Base-by-base conservation (phyloP, 2,797 vertebrate genomes). In the Pyrocephalus nanus region DNA sequence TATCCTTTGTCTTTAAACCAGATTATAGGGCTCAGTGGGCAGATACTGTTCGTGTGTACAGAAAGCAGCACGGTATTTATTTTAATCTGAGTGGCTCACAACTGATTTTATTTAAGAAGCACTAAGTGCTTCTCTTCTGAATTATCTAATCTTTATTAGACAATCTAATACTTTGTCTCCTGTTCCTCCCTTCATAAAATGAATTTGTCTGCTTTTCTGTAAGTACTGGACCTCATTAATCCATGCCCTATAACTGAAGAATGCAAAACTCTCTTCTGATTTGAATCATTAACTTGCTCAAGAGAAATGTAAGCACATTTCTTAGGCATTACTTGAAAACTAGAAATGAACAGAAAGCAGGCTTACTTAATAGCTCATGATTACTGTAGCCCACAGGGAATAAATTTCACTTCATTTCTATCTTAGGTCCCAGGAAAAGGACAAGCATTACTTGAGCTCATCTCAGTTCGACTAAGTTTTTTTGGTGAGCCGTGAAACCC, bases 61-160 rank as follows among this genome's bases (percentile, higher is more conserved):
- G 57, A 88, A 90, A 90, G 81, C 29, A 71, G 48, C 16, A 81
- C 0, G 1, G 67, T 64, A 87, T 89, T 92, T 84, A 66, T 93
- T 93, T 95, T 77, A 94, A 96, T 95, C 73, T 69, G 65, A 84
- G 53, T 50, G 64, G 27, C 26, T 84, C 36, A 43, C 60, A 74
- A 73, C 94, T 86, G 65, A 92, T 94, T 90, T 92, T 75, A 86
- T 95, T 95, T 90, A 51, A 90, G 92, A 62, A 81, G 27, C 34
- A 40, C 62, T 91, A 88, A 96, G 76, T 93, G 75, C 88, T 93
- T 94, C 69, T 95, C 21, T 25, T 91, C 76, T 89, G 73, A 90
- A 23, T 93, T 94, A 87, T 66, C 61, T 93, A 89, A 88, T 95
- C 65, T 82, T 74, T 91, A 85, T 94, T 93, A 93, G 90, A 82